These are phyloP conservation scores for Neodiprion fabricii DNA, from an alignment of 1,140 invertebrate species.

Conservation along the genomic window DNA sequence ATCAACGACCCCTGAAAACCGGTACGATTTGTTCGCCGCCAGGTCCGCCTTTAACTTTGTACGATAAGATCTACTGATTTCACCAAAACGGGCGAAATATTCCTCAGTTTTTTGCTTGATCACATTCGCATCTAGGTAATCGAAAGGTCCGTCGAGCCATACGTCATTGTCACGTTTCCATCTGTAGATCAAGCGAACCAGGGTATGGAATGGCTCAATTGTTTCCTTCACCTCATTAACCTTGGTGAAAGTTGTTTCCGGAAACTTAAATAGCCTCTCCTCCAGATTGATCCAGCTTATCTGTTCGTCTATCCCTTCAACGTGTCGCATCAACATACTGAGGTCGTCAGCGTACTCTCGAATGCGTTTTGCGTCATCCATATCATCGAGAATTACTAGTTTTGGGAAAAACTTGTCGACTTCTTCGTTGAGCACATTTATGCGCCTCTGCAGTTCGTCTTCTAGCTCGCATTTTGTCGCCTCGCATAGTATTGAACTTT, in stretches of 20 bases:
- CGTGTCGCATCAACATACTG: conserved; percentile 63
- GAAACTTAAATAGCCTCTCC: conserved; percentile 74
- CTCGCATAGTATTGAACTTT: conserved; percentile 65
- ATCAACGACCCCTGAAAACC: conserved; percentile 61
- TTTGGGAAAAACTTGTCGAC: conserved; percentile 66
- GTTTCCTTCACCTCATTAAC: conserved; percentile 63
- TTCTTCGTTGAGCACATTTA: conserved; percentile 64
- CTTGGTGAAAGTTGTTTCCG: conserved; percentile 69
- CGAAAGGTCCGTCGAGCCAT: conserved; percentile 75
- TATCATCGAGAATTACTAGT: conserved; percentile 54
- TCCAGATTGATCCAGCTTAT: conserved; percentile 72
- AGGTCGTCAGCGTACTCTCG: conserved; percentile 60
- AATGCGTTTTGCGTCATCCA: conserved; percentile 55
- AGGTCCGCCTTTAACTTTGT: conserved; percentile 65
- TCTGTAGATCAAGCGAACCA: conserved; percentile 60
- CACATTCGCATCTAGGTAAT: conserved; percentile 63
- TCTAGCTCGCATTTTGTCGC: conserved; percentile 70
- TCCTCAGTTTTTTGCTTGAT: conserved; percentile 61
- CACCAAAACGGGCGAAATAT: conserved; percentile 59
- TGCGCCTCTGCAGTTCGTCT: conserved; percentile 64
- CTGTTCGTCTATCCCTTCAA: conserved; percentile 62
- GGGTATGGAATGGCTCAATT: conserved; percentile 52
- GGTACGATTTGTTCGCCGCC: conserved; percentile 54
- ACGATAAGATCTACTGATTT: conserved; percentile 69
- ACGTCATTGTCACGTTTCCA: conserved; percentile 71